Conservation (phyloP, 2,888 invertebrate genomes). For the Omphaloscelis lunosa region DNA sequence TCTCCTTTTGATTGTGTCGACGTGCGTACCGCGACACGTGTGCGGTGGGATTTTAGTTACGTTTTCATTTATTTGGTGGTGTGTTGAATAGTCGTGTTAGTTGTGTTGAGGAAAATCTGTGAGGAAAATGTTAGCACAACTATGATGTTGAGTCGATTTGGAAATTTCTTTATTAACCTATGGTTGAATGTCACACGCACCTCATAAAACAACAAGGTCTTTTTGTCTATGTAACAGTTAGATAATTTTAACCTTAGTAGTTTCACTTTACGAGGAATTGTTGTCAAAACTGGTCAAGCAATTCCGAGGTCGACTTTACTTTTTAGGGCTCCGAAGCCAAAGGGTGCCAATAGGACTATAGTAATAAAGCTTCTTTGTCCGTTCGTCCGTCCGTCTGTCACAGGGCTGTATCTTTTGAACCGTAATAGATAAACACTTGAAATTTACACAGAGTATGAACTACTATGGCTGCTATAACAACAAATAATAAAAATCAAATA, state of each 20-base stretch:
- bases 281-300: background rate
- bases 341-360: no score
- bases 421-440: no score
- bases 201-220: background rate
- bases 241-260: background rate
- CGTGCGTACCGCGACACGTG: constrained; percentile 75
- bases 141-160: background rate
- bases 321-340: no score
- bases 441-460: no score
- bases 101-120: constrained; percentile 40
- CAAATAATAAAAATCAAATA: no score
- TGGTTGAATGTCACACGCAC: background rate
- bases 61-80: constrained; percentile 59
- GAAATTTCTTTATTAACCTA: background rate
- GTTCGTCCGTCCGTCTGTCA: no score
- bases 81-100: constrained; percentile 51
- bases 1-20: constrained; percentile 85
- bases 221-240: background rate
- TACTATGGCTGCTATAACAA: no score
- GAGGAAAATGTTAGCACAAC: constrained; percentile 25
- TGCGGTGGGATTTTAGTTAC: constrained; percentile 69
- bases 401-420: no score
- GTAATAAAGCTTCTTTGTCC: no score
- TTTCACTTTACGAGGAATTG: background rate
- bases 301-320: background rate